phyloP scores from a whole-genome alignment of 2,797 vertebrate genomes.

The Ctenopoma multispine region DNA sequence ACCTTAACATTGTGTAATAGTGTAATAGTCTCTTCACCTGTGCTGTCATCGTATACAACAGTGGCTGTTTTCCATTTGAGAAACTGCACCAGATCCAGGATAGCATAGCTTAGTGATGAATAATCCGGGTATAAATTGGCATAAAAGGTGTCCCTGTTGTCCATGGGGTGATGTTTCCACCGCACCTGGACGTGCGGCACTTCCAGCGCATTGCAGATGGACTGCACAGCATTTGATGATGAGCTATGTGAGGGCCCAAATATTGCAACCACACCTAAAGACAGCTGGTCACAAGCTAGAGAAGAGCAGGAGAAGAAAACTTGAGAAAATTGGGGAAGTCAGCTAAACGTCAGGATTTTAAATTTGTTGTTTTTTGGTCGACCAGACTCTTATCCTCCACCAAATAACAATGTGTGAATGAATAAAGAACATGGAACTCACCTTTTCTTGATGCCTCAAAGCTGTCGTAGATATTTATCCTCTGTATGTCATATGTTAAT shows the following conservation, averaged over 20 bases:
- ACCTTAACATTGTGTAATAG: background rate
- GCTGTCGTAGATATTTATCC: conserved; percentile 99
- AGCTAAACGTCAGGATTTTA: background rate
- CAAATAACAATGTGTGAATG: conserved; percentile 26
- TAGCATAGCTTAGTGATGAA: conserved; percentile 96
- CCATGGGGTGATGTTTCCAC: conserved; percentile 99
- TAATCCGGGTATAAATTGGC: conserved; percentile 99
- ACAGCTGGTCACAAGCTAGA: conserved; percentile 97
- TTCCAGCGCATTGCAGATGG: conserved; percentile 97
- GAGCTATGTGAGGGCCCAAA: conserved; percentile 98
- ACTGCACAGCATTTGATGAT: conserved; percentile 97
- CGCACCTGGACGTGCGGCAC: conserved; percentile 98
- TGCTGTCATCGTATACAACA: conserved; percentile 98
- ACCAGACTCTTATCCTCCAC: conserved; percentile 12
- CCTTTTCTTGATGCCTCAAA: conserved; percentile 99
- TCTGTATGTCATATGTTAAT: conserved; percentile 98
- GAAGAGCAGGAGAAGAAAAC: conserved; percentile 45
- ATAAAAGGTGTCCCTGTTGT: conserved; percentile 98
- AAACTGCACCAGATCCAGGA: conserved; percentile 96
- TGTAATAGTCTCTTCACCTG: conserved; percentile 83
- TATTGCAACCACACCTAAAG: conserved; percentile 97
- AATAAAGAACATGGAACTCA: conserved; percentile 75
- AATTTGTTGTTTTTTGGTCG: background rate
- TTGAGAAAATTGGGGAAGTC: conserved; percentile 10
- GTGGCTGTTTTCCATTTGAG: conserved; percentile 98